Evolutionary conservation across 2,888 invertebrate species (phyloP).

Genomic region (Synanthedon formicaeformis): DNA sequence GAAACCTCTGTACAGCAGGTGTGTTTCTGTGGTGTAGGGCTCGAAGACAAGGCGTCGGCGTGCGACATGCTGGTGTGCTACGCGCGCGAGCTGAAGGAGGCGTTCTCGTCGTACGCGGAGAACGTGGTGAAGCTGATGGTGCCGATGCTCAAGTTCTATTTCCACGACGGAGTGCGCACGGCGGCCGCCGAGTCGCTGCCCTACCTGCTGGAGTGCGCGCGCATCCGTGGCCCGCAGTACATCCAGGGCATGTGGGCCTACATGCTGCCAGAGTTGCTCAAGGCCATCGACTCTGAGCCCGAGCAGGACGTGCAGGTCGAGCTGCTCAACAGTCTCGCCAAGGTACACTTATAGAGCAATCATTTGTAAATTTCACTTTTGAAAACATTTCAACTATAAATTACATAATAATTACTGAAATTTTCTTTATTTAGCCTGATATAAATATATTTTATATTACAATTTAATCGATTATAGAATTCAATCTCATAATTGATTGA

Average conservation of each 20-base stretch:
- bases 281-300: slow-evolving; percentile 91
- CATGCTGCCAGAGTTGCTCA: slow-evolving; percentile 87
- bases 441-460: neutral
- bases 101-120: slow-evolving; percentile 70
- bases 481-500: too few relatives aligned
- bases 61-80: slow-evolving; percentile 97
- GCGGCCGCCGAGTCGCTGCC: slow-evolving; percentile 94
- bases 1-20: neutral
- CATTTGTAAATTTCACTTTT: too few relatives aligned
- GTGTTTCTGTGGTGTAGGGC: slow-evolving; percentile 50
- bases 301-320: slow-evolving; percentile 90
- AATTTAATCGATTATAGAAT: too few relatives aligned
- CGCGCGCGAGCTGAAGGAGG: slow-evolving; percentile 91
- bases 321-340: slow-evolving; percentile 83
- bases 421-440: neutral
- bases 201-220: slow-evolving; percentile 87
- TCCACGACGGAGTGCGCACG: slow-evolving; percentile 92
- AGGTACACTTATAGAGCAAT: slow-evolving; percentile 41
- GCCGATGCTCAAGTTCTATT: slow-evolving; percentile 92
- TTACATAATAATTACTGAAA: too few relatives aligned
- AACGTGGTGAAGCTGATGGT: slow-evolving; percentile 85
- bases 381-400: too few relatives aligned
- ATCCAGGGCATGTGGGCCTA: slow-evolving; percentile 85
- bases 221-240: slow-evolving; percentile 80
- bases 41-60: slow-evolving; percentile 96